phyloP scores from a whole-genome alignment of 2,888 invertebrate genomes.

The Crocallis elinguaria region DNA sequence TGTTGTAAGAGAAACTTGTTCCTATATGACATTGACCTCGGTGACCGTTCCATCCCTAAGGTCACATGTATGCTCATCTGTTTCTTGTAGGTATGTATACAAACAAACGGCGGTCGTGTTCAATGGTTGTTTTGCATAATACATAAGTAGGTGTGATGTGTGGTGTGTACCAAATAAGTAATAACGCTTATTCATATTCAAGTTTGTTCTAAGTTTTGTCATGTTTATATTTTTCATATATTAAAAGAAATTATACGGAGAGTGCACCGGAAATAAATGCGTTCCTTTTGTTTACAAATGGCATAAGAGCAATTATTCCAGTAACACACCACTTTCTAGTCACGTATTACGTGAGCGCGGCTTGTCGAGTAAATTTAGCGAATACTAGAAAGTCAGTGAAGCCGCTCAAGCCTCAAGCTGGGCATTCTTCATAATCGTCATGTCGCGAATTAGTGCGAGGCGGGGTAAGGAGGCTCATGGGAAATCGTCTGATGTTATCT shows the following conservation, averaged over 20 bases:
- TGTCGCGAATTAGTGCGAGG: slow-evolving; percentile 62
- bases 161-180: too few relatives aligned
- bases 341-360: slow-evolving; percentile 66
- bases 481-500: slow-evolving; percentile 60
- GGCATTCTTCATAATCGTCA: slow-evolving; percentile 56
- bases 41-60: slow-evolving; percentile 42
- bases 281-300: slow-evolving; percentile 44
- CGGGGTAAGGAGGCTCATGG: slow-evolving; percentile 48
- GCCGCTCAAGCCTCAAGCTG: slow-evolving; percentile 42
- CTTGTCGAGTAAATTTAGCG: slow-evolving; percentile 58
- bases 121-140: slow-evolving; percentile 9
- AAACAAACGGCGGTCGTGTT: background rate
- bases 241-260: background rate
- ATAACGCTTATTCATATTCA: too few relatives aligned
- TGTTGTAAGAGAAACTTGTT: slow-evolving; percentile 67
- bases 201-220: too few relatives aligned
- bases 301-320: slow-evolving; percentile 55
- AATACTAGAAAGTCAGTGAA: slow-evolving; percentile 63
- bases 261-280: slow-evolving; percentile 41
- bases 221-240: too few relatives aligned
- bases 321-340: slow-evolving; percentile 67
- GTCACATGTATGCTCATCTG: slow-evolving; percentile 21
- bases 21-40: slow-evolving; percentile 72
- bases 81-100: background rate
- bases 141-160: too few relatives aligned